These are phyloP conservation scores for Microcebus lehilahytsara DNA, from an alignment of 2,113 vertebrate genomes.

Conservation along the genomic window DNA sequence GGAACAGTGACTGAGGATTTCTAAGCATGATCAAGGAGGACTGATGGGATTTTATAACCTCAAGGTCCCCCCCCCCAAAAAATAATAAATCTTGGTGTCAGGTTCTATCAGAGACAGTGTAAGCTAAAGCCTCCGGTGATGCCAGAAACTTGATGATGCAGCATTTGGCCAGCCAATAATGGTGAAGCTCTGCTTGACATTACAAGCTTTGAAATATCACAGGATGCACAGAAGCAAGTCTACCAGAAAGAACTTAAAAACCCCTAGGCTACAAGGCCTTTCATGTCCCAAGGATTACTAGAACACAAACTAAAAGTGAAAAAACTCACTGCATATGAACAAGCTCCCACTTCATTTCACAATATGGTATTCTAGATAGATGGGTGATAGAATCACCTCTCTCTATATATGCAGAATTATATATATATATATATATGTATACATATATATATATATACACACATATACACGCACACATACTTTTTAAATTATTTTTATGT, in stretches of 20 bases:
- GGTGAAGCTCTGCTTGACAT: background rate
- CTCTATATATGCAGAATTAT: background rate
- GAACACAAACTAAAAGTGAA: background rate
- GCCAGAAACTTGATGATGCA: background rate
- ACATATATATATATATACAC: accelerated
- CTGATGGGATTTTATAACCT: background rate
- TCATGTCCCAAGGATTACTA: background rate
- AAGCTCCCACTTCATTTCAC: background rate
- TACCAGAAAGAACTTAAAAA: background rate
- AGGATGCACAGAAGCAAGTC: background rate
- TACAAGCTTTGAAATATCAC: background rate
- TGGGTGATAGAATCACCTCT: background rate
- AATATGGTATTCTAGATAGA: background rate
- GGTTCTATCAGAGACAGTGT: background rate
- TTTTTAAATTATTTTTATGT: too few species aligned
- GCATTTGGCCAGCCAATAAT: background rate
- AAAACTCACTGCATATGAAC: background rate
- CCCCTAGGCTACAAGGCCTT: background rate
- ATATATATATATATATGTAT: background rate
- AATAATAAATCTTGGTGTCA: background rate
- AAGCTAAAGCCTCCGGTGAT: background rate
- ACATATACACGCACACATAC: too few species aligned
- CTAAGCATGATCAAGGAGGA: background rate
- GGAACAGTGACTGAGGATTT: background rate
- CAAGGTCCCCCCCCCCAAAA: background rate